These are phyloP conservation scores for Tachystola acroxantha DNA, from an alignment of 2,888 invertebrate genomes.

Conservation along the genomic window DNA sequence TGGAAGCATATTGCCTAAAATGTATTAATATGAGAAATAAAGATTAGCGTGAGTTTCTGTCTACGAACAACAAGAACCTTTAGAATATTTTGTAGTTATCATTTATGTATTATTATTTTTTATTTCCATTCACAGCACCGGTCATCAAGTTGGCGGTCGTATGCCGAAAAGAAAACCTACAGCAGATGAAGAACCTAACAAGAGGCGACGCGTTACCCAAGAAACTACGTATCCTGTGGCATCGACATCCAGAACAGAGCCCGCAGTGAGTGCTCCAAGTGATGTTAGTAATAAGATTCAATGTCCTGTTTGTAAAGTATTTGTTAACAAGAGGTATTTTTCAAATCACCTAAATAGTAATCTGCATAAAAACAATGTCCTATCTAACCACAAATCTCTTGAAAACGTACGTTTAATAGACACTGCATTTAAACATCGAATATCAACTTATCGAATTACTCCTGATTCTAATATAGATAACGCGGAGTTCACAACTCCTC, in stretches of 20 bases:
- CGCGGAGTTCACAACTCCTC: not conserved
- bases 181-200: not conserved
- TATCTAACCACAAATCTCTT: constrained; percentile 9
- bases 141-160: not conserved
- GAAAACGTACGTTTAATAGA: constrained; percentile 15
- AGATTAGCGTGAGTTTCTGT: not conserved
- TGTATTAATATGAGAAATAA: not conserved
- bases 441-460: constrained; percentile 10
- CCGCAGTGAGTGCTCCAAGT: too few species aligned
- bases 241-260: not conserved
- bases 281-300: not conserved
- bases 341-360: constrained; percentile 13
- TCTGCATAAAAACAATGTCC: constrained; percentile 15
- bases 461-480: not conserved
- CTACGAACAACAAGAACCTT: not conserved
- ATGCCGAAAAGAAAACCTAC: not conserved
- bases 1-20: not conserved
- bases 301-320: not conserved
- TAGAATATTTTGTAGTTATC: too few species aligned
- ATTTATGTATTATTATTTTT: not conserved
- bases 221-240: not conserved
- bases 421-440: constrained; percentile 10
- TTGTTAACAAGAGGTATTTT: constrained; percentile 10
- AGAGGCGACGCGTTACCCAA: not conserved
- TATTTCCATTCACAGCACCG: not conserved